A percentile compares a stretch with the other conserved stretches of the same genome.
Conservation (phyloP, 2,797 vertebrate species). For the Margarornis squamiger region DNA sequence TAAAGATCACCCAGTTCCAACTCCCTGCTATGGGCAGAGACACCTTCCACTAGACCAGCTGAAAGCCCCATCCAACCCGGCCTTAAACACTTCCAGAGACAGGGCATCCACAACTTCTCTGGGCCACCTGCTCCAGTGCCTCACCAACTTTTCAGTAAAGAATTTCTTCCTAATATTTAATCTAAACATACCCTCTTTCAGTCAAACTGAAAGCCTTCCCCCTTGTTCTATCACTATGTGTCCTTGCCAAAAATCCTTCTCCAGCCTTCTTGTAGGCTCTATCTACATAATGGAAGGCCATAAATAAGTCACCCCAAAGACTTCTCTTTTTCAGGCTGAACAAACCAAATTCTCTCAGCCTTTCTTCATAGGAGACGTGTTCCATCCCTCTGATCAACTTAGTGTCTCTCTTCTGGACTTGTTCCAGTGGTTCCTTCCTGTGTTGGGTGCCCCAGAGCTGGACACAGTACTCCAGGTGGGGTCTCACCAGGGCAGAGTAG, state of each 20-base stretch:
- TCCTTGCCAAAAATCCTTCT: neutral
- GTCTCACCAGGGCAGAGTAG: neutral
- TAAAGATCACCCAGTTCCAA: neutral
- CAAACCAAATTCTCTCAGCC: neutral
- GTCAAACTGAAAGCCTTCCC: neutral
- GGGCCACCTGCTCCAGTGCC: neutral
- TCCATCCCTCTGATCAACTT: neutral
- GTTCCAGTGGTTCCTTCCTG: neutral
- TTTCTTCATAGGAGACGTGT: neutral
- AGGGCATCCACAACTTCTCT: neutral
- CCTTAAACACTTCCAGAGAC: neutral
- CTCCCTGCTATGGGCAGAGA: neutral
- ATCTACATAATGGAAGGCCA: neutral
- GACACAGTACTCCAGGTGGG: too few relatives aligned
- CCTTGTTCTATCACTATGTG: neutral
- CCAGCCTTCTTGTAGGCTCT: neutral
- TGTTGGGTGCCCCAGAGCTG: neutral
- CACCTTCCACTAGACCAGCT: neutral
- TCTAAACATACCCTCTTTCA: neutral
- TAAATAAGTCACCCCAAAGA: neutral
- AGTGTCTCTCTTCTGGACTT: neutral
- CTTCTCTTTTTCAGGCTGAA: neutral
- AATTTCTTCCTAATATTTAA: neutral
- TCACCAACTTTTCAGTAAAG: neutral
- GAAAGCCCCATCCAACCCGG: neutral